Evolutionary conservation across 1,140 invertebrate genomes (phyloP), one percentile per base, ranked within the genome.

Genomic region (Heterodera carotae): DNA sequence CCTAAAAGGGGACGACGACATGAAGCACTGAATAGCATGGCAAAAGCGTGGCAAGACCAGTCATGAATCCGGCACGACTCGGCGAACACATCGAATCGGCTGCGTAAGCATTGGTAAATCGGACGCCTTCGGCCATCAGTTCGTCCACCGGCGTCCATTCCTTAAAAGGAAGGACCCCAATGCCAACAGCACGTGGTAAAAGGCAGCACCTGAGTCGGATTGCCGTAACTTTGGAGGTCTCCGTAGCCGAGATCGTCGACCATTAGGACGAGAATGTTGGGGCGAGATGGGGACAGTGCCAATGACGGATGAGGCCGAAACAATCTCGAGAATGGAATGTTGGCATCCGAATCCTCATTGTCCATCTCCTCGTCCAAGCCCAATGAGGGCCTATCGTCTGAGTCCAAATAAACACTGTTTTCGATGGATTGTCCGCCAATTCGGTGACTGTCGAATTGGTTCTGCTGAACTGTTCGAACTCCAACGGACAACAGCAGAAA

Each of bases 41-140:
- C 25, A 5, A 25, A 31, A 29, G 43, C 6, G 43, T 5, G n/a
- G 67, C 25, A 43, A 39, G 68, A 81, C 80, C 81, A 59, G 85
- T 86, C 78, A 86, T 87, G 76, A 86, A 88, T 33, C 86, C 85
- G 68, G 85, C 85, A 60, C 85, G 69, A 69, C 79, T 82, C 31
- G 85, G 85, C 2, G 82, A 84, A 69, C 85, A 86, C 85, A 86
- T 86, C 53, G 70, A 76, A 76, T 86, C 85, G n/a, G 85, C 85
- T 2, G 84, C 84, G 68, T 86, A 86, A 2, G 85, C 86, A 66
- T 86, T 84, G n/a, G 86, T 86, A 78, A 86, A 86, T 34, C 85
- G 31, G 7, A 81, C 80, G 4, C 85, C 85, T 71, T 86, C 80
- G n/a, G 59, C 56, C 27, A 83, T 82, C 56, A 87, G 39, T 10